Evolutionary conservation across 2,113 vertebrate genomes (phyloP), one percentile per base, ranked within the genome.

Genomic region (Riparia riparia): DNA sequence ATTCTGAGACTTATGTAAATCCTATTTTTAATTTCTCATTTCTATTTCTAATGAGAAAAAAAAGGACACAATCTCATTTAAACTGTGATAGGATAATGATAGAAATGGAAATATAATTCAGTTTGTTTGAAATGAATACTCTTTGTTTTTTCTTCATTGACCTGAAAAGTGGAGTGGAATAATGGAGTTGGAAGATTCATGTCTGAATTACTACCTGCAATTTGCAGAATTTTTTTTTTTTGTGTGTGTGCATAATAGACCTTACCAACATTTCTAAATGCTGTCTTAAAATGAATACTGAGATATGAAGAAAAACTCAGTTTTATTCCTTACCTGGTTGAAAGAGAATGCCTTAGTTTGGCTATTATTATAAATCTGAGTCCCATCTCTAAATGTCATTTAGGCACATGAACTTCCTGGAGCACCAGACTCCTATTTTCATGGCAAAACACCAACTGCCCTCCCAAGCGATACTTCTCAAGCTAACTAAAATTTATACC

Each of bases 401-500:
- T 29, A 86, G 66, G 42, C 37, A 84, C 15, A 21, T 49, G 64
- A 95, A 94, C 64, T 83, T 95, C 86, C 71, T 32, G 53, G 68
- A 92, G 68, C 79, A 88, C 14, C 34, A 73, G 49, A 39, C 34
- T 87, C 78, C 39, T 41, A 9, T 53, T 80, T 87, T 89, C 41
- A 45, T 92, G 88, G 94, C 64, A 82, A 70, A 78, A 39, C 21
- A 94, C 82, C 86, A 92, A 86, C 25, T 73, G 47, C 57, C 73
- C 68, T 90, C 83, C 89, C 85, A 92, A 85, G 86, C 0, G 1
- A 94, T 90, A 74, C 24, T 94, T 81, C 76, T 64, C 73, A 53
- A 79, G 47, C 76, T 84, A 86, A 65, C 76, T 91, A 94, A 96
- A 96, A 97, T 96, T 95, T 94, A 96, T 91, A 85, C 91, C 71